Conservation (phyloP, 2,888 invertebrate genomes). For the Pollenia amentaria region DNA sequence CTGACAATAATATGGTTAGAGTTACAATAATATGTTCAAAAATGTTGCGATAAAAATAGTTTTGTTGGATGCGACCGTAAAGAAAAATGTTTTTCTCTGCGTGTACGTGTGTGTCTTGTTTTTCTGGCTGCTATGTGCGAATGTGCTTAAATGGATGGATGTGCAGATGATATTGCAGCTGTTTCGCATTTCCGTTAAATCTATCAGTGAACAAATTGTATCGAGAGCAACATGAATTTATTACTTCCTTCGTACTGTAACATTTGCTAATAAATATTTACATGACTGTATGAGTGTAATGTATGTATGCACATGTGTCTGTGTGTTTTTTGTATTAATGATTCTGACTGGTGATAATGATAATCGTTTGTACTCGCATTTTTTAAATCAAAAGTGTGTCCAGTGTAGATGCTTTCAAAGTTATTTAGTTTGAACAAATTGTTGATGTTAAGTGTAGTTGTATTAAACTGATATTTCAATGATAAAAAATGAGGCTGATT, state of each 20-base stretch:
- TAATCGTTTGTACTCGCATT: slow-evolving; percentile 39
- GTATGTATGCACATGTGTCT: background rate
- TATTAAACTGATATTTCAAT: background rate
- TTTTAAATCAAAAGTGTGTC: slow-evolving; percentile 28
- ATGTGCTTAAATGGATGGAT: slow-evolving; percentile 14
- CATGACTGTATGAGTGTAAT: slow-evolving; percentile 8
- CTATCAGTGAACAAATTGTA: slow-evolving; percentile 80
- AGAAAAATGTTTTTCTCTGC: background rate
- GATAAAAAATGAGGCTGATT: background rate
- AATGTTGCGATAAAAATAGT: too few species aligned
- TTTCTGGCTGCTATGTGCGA: slow-evolving; percentile 1
- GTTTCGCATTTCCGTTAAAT: slow-evolving; percentile 72
- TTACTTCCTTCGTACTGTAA: slow-evolving; percentile 80
- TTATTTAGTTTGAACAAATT: slow-evolving; percentile 18
- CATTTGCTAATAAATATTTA: slow-evolving; percentile 32
- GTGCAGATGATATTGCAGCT: slow-evolving; percentile 62
- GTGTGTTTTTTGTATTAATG: background rate
- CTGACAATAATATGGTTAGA: too few species aligned
- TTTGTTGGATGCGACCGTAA: too few species aligned
- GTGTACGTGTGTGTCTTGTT: background rate
- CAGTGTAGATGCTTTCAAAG: background rate
- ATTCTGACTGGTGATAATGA: slow-evolving; percentile 39
- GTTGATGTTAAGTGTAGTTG: background rate
- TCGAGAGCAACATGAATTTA: slow-evolving; percentile 82
- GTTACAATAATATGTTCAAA: too few species aligned